Evolutionary conservation across 2,888 invertebrate genomes (phyloP).

Genomic region (Dicyrtoma fusca): DNA sequence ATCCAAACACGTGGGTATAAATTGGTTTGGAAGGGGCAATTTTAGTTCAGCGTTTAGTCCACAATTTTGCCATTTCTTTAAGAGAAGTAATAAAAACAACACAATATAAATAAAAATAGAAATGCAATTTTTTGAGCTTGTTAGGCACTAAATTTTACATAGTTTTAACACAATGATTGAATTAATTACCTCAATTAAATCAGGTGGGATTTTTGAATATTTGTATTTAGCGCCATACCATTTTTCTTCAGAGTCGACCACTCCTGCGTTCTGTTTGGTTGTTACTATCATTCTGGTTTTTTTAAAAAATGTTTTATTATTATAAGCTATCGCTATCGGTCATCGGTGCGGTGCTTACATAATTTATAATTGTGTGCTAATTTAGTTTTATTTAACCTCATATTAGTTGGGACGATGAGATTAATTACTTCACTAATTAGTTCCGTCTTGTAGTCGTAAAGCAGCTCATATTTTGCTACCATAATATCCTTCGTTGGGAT

Average conservation of each 20-base stretch:
- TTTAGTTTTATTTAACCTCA: constrained; percentile 12
- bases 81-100: no score
- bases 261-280: constrained; percentile 66
- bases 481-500: constrained; percentile 82
- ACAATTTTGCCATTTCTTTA: constrained; percentile 67
- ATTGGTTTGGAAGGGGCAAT: constrained; percentile 84
- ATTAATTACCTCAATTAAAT: neutral
- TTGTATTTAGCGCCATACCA: constrained; percentile 8
- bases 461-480: constrained; percentile 73
- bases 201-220: constrained; percentile 2
- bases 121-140: constrained; percentile 47
- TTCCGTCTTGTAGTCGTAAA: constrained; percentile 80
- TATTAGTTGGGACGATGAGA: constrained; percentile 61
- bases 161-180: constrained; percentile 69
- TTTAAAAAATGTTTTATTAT: neutral
- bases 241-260: constrained; percentile 60
- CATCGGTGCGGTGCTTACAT: neutral
- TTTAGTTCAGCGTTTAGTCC: constrained; percentile 68
- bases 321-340: constrained; percentile 21
- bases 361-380: neutral
- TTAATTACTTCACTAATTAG: constrained; percentile 64
- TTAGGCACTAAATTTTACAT: constrained; percentile 67
- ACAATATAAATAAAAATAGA: constrained; percentile 62
- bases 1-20: constrained; percentile 81
- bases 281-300: constrained; percentile 62